These are phyloP conservation scores for Agrotis segetum DNA, from an alignment of 2,888 invertebrate genomes.

Conservation along the genomic window DNA sequence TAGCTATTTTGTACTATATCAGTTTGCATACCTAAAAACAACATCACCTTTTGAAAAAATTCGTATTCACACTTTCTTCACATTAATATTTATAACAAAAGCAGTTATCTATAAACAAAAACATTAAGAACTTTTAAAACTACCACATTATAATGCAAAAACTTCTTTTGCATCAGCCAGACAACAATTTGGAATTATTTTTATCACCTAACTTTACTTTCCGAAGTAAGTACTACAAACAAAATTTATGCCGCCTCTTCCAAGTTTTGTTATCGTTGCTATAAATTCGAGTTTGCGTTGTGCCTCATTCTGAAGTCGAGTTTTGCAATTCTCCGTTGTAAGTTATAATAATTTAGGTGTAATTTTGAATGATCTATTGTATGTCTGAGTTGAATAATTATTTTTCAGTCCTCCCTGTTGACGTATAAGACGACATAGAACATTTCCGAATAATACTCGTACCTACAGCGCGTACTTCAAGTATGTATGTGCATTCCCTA, in stretches of 20 bases:
- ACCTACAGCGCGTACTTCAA: too few species aligned
- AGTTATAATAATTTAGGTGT: slow-evolving; percentile 33
- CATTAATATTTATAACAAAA: not conserved
- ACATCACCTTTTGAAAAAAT: too few species aligned
- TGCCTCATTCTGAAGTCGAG: slow-evolving; percentile 51
- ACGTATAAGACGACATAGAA: too few species aligned
- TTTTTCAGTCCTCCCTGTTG: not conserved
- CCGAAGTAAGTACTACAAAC: slow-evolving; percentile 71
- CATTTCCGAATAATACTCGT: too few species aligned
- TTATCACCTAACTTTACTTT: slow-evolving; percentile 61
- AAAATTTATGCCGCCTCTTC: slow-evolving; percentile 85
- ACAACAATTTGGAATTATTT: slow-evolving; percentile 61
- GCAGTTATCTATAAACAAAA: slow-evolving; percentile 16
- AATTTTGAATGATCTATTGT: slow-evolving; percentile 13
- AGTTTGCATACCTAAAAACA: too few species aligned
- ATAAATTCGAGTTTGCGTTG: slow-evolving; percentile 84
- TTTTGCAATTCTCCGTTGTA: slow-evolving; percentile 49
- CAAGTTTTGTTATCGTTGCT: slow-evolving; percentile 84
- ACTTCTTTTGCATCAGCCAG: slow-evolving; percentile 40
- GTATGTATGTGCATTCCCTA: too few species aligned
- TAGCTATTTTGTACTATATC: too few species aligned
- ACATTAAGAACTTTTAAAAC: slow-evolving; percentile 10
- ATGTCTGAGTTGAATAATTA: not conserved
- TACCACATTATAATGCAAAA: slow-evolving; percentile 40
- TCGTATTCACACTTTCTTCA: too few species aligned